phyloP scores from a whole-genome alignment of 1,140 invertebrate species.

The Lanistes nyassanus region DNA sequence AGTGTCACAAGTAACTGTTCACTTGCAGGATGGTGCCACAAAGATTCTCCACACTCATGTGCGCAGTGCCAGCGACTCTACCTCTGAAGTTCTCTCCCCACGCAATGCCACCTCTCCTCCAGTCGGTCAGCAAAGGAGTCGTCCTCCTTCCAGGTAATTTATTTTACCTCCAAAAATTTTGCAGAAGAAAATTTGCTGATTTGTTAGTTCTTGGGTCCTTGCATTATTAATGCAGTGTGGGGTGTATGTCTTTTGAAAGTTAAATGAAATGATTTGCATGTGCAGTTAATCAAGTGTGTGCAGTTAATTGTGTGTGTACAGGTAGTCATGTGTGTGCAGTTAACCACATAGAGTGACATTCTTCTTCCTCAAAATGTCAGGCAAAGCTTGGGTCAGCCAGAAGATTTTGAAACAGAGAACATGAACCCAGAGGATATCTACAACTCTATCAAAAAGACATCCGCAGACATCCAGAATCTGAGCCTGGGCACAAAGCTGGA shows the following conservation, averaged over 20 bases:
- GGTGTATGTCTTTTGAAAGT: too few relatives aligned
- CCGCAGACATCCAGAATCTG: conserved; percentile 92
- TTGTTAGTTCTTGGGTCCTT: too few relatives aligned
- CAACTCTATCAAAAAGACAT: conserved; percentile 86
- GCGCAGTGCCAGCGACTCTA: conserved; percentile 59
- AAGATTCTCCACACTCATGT: conserved; percentile 86
- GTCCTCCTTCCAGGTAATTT: conserved; percentile 56
- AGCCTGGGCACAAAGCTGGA: conserved; percentile 74
- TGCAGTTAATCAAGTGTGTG: too few relatives aligned
- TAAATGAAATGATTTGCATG: too few relatives aligned
- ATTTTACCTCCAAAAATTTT: neutral
- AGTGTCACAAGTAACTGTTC: conserved; percentile 22
- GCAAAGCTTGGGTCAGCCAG: conserved; percentile 47
- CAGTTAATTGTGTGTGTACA: neutral
- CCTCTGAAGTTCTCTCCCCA: conserved; percentile 66
- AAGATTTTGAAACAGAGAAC: conserved; percentile 74
- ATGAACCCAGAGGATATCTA: conserved; percentile 86
- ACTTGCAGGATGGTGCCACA: conserved; percentile 78
- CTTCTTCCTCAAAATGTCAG: conserved; percentile 10
- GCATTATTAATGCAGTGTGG: too few relatives aligned
- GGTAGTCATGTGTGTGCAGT: too few relatives aligned
- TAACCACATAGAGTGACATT: neutral
- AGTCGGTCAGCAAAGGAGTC: conserved; percentile 45
- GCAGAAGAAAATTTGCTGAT: too few relatives aligned
- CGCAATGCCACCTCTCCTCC: conserved; percentile 54